phyloP scores from a whole-genome alignment of 2,888 invertebrate species.

The Oscheius onirici region DNA sequence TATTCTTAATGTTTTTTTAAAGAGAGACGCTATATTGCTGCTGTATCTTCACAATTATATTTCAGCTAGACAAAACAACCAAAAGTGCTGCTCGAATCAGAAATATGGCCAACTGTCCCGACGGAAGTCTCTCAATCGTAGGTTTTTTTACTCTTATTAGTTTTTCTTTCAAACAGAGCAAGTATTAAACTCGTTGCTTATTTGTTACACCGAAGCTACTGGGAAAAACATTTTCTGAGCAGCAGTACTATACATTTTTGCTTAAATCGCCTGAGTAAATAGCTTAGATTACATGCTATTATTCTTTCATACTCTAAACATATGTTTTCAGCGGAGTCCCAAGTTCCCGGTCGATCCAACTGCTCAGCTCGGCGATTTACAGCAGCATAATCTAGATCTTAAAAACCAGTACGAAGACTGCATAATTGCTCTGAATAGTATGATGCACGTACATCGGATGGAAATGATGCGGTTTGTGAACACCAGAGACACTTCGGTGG shows the following conservation, averaged over 20 bases:
- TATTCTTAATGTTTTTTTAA: background rate
- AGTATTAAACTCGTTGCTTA: too few species aligned
- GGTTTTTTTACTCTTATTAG: background rate
- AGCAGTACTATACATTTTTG: too few species aligned
- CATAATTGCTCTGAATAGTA: conserved; percentile 3
- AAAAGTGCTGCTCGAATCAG: conserved; percentile 1
- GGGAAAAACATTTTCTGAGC: too few species aligned
- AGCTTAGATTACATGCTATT: too few species aligned
- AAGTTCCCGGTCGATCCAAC: background rate
- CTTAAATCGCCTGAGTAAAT: too few species aligned
- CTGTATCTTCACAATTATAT: background rate
- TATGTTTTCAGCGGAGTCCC: background rate
- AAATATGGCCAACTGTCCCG: conserved; percentile 12
- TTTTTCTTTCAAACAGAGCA: too few species aligned
- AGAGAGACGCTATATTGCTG: background rate
- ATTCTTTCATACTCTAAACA: too few species aligned
- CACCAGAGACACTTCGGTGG: background rate
- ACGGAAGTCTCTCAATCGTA: conserved; percentile 7
- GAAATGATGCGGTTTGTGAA: conserved; percentile 13
- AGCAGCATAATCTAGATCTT: conserved; percentile 11
- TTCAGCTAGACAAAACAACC: conserved; percentile 9
- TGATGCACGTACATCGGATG: conserved; percentile 11
- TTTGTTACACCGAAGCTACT: too few species aligned
- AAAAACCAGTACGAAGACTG: conserved; percentile 19
- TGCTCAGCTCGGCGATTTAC: conserved; percentile 17